Base-by-base conservation (phyloP, 2,888 invertebrate species). In the Philaethria dido region DNA sequence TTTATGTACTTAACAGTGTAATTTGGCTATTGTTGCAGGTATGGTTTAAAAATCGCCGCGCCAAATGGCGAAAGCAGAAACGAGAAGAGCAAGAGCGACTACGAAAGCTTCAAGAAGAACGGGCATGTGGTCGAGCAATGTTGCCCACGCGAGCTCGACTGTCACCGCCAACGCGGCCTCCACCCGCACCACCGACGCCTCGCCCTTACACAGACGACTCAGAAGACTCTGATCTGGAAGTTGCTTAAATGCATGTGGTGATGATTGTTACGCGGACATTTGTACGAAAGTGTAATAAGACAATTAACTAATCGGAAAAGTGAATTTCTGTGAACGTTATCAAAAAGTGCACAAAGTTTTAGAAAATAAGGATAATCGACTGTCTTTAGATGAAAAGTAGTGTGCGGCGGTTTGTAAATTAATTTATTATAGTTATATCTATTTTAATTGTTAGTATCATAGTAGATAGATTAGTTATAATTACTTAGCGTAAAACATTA, bases 21-120 rank as follows among this genome's bases (percentile, higher is more conserved):
- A 47, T 8, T 2, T 48, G 9, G 22, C 16, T 13, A 82, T 83
- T 77, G 79, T 93, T 92, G 14, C 93, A 98, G 98, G 98, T 98
- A 13, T 98, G 98, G 98, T 98, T 98, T 90, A 98, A 98, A 90
- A 98, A 98, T 86, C 95, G 98, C 20, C 94, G 98, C 45, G 98
- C 98, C 75, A 99, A 98, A 93, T 98, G 98, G 98, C 95, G 98
- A 75, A 98, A 98, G 82, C 98, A 98, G 85, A 98, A 98, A 85
- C 95, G 98, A 2, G 98, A 96, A 84, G 96, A 97, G 84, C 96
- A 97, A 87, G 96, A 97, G 87, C 92, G 97, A 69, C 91, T 97
- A 75, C 94, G 97, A 69, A 96, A 97, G 87, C 85, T 97, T 70
- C 97, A 97, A 82, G 96, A 97, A 85, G 97, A 97, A 83, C 94